Base-by-base conservation (phyloP, 2,797 vertebrate species). In the Tragelaphus oryx region DNA sequence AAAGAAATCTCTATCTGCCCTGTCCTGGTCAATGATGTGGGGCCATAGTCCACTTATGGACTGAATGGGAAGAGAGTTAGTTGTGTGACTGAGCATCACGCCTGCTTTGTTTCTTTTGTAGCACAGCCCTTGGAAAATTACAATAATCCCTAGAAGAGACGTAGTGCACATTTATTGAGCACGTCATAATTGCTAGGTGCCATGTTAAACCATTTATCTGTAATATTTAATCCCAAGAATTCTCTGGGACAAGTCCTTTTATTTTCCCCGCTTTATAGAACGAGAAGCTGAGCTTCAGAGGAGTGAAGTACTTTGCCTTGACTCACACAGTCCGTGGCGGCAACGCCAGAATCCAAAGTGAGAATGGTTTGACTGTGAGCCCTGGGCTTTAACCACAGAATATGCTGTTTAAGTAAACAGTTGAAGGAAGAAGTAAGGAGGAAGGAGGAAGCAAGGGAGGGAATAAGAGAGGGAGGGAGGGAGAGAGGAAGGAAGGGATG, bases 211-310 rank as follows among this genome's bases (percentile, higher is more conserved):
- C 20, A 33, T 86, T 76, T 8, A 75, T 94, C 90, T 91, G 24
- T 65, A 59, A 33, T 81, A 54, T 82, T 86, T 83, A 68, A 87
- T 71, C 90, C 60, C 50, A 41, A 91, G 65, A 84, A 81, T 37
- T 83, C 18, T 74, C 55, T 62, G 20, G 28, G 48, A 20, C 37
- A 37, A 59, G 52, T 54, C 18, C n/a, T 83, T 95, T 46, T 37
- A 33, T 89, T 18, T 52, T 17, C 0, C 2, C 41, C 1, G 0
- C 65, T 82, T 82, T 55, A 28, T 55, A 71, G 48, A 46, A 30
- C 24, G 41, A 85, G 65, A 76, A 50, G 57, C 10, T 3, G 30
- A 88, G 13, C 57, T 60, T 85, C 54, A 41, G 44, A 81, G 71
- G 80, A 20, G 13, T 52, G 44, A 30, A 50, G n/a, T 16, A 16